These are phyloP conservation scores for Rhizomys pruinosus DNA, from an alignment of 2,113 vertebrate genomes.

Conservation along the genomic window DNA sequence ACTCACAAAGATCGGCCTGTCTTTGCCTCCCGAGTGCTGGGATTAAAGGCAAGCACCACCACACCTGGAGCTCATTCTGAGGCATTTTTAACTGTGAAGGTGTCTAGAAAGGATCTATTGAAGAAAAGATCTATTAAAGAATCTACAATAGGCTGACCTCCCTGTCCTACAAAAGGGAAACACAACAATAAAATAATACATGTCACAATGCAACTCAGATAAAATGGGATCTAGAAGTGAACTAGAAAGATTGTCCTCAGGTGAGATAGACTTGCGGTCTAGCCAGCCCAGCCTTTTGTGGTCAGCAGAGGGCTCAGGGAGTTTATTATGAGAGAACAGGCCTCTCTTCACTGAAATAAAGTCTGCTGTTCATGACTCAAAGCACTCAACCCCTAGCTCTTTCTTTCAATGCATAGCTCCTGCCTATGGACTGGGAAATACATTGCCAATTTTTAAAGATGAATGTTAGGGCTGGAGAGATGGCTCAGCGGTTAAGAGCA, in stretches of 20 bases:
- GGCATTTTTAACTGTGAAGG: not conserved
- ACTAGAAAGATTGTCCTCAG: not conserved
- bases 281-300: not conserved
- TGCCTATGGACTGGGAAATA: not conserved
- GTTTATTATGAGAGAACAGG: not conserved
- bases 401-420: not conserved
- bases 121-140: not conserved
- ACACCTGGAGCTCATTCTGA: too few relatives aligned
- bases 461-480: too few relatives aligned
- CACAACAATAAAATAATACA: constrained; percentile 3
- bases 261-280: not conserved
- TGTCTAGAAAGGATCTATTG: not conserved
- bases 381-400: not conserved
- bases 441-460: not conserved
- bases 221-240: not conserved
- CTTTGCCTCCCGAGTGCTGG: too few relatives aligned
- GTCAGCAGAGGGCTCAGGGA: not conserved
- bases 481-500: too few relatives aligned
- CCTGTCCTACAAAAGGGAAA: too few relatives aligned
- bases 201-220: not conserved
- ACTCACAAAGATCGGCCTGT: too few relatives aligned
- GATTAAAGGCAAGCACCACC: too few relatives aligned
- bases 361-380: too few relatives aligned
- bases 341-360: constrained; percentile 8
- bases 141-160: not conserved